These are phyloP conservation scores for Felis catus DNA, from an alignment of 2,113 vertebrate genomes.

Conservation along the genomic window DNA sequence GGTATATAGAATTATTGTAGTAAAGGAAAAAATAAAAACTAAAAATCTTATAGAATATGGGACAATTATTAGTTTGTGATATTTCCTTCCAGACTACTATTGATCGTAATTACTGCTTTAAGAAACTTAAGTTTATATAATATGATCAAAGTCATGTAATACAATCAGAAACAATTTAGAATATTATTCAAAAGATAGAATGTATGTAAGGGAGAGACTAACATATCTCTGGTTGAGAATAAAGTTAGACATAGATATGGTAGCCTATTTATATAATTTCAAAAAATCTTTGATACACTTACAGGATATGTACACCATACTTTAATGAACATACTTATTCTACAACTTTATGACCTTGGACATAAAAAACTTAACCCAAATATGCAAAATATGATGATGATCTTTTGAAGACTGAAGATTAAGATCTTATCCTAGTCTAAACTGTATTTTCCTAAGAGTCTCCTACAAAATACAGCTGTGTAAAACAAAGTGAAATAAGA, in stretches of 20 bases:
- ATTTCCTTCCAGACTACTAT: slow-evolving; percentile 11
- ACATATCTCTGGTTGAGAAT: background rate
- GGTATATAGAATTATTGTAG: background rate
- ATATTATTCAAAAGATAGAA: slow-evolving; percentile 34
- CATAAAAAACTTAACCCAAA: slow-evolving; percentile 36
- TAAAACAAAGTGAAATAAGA: slow-evolving; percentile 60
- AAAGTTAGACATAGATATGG: slow-evolving; percentile 13
- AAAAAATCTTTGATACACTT: slow-evolving; percentile 17
- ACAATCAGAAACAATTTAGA: slow-evolving; percentile 19
- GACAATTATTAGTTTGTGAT: slow-evolving; percentile 33
- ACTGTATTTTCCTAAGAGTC: background rate
- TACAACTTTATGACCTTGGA: background rate
- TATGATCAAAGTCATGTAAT: slow-evolving; percentile 21
- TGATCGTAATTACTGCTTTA: slow-evolving; percentile 26
- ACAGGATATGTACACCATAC: background rate
- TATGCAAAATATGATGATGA: background rate
- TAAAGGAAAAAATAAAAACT: slow-evolving; percentile 19
- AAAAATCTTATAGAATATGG: background rate
- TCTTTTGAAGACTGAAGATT: background rate
- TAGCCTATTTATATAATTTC: background rate
- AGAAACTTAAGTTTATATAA: slow-evolving; percentile 42
- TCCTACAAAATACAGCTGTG: slow-evolving; percentile 40
- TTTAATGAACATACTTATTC: slow-evolving; percentile 51
- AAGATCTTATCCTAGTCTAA: slow-evolving; percentile 20
- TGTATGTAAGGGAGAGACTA: background rate